Evolutionary conservation across 2,888 invertebrate genomes (phyloP).

Genomic region (Vannuccia rotundouncinata): DNA sequence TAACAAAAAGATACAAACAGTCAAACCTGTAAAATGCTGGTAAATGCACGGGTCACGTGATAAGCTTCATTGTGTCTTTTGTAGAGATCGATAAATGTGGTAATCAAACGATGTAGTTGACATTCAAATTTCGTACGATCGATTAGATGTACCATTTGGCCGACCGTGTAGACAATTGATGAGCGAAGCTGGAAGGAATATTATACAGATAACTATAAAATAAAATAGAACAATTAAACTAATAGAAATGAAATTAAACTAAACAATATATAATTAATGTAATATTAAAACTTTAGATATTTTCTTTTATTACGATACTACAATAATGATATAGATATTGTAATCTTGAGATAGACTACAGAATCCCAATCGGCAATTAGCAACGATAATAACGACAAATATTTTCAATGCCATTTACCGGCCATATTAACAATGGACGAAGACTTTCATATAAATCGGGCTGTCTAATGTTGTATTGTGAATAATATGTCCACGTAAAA

Average conservation of each 20-base stretch:
- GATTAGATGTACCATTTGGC: slow-evolving; percentile 74
- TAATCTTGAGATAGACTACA: too few relatives aligned
- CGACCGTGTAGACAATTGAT: slow-evolving; percentile 73
- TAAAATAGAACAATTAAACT: not conserved
- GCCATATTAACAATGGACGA: too few relatives aligned
- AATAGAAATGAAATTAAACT: not conserved
- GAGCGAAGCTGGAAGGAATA: slow-evolving; percentile 64
- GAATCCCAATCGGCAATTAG: too few relatives aligned
- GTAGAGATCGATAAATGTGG: slow-evolving; percentile 71
- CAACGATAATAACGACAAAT: too few relatives aligned
- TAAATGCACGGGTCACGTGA: slow-evolving; percentile 64
- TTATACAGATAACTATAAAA: not conserved
- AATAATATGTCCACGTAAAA: too few relatives aligned
- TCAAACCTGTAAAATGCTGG: slow-evolving; percentile 31
- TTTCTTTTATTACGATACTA: too few relatives aligned
- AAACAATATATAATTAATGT: not conserved
- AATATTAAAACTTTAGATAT: not conserved
- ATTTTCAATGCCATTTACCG: too few relatives aligned
- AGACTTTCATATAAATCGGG: too few relatives aligned
- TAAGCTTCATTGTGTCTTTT: slow-evolving; percentile 65
- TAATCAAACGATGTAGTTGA: slow-evolving; percentile 71
- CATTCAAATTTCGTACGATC: slow-evolving; percentile 52
- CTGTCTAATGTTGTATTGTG: too few relatives aligned
- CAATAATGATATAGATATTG: too few relatives aligned
- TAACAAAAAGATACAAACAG: too few relatives aligned